Base-by-base conservation (phyloP, 2,888 invertebrate species). In the Scrobipalpa costella region DNA sequence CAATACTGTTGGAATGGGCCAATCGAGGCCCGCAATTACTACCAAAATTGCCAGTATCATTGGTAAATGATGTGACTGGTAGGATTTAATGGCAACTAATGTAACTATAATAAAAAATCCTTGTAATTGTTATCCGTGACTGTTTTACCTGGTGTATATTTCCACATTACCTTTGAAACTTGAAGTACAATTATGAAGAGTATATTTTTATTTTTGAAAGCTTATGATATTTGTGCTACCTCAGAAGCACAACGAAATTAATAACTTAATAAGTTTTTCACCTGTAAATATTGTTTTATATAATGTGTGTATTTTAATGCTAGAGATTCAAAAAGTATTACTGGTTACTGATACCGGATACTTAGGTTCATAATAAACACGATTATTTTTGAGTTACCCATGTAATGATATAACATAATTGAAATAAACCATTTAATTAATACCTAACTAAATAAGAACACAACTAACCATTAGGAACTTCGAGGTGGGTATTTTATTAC, bases 161-260 rank as follows among this genome's bases (percentile, higher is more conserved):
- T 15, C 44, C n/a, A n/a, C 5, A n/a, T 44, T 44, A 44, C 3
- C 44, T 44, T 44, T 15, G 44, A 6, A 44, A 44, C 44, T 44
- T 44, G 44, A 44, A 44, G 44, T n/a, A 5, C 44, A 44, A 44
- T 44, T 44, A 44, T 44, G 44, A 44, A 15, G 15, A 44, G n/a
- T 15, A 15, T 40, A 13, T 40, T 40, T 13, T 1, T 1, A 13
- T 40, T n/a, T 1, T 9, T 40, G 7, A 13, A 40, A 9, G 9
- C 7, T 38, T 11, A 7, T 9, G 38, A 38, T 38, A 38, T 40
- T 9, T 40, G 40, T 27, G 27, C 27, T 27, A 40, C n/a, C n/a
- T n/a, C n/a, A n/a, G n/a, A 40, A 3, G 40, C 2, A 11, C 0
- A 13, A 40, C 5, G 27, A 27, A 27, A 27, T 27, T 2, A 27